These are phyloP conservation scores for mouse (Mus musculus) DNA, from an alignment of 2,113 vertebrate genomes.

Conservation along the genomic window GRCm39 chr14:29050501-29051000, in stretches of 20 bases:
- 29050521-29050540: neutral
- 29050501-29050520: neutral
- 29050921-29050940: neutral
- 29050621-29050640: neutral
- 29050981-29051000: conserved; percentile 49
- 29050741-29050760: rapidly evolving
- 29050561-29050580: neutral
- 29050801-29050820: neutral
- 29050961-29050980: conserved; percentile 6
- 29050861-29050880: neutral
- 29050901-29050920: conserved; percentile 22
- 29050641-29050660: neutral
- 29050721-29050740: neutral
- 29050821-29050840: conserved; percentile 22
- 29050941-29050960: neutral
- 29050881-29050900: neutral
- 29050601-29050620: neutral
- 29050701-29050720: too few relatives aligned
- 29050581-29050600: conserved; percentile 21
- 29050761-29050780: neutral
- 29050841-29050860: neutral
- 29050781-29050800: neutral
- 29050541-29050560: conserved; percentile 44
- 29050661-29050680: neutral
- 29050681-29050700: neutral